Base-by-base conservation (phyloP, 2,113 vertebrate genomes). In the Plectropomus leopardus region DNA sequence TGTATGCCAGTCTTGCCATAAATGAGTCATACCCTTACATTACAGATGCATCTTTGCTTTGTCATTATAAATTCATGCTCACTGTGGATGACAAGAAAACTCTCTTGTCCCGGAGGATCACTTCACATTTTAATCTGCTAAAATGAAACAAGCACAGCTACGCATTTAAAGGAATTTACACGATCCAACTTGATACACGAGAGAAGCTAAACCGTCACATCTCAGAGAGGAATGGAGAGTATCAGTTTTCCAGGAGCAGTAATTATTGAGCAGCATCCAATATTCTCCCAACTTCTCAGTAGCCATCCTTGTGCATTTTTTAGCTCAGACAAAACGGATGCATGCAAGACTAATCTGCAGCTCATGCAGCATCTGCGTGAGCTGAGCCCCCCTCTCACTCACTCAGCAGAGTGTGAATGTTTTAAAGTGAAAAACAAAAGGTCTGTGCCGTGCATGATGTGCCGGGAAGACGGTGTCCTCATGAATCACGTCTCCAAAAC, bases 401-500 rank as follows among this genome's bases (percentile, higher is more conserved):
- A 44, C 59, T 72, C 86, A 86, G 74, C 73, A 48, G 82, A 85
- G 82, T 83, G 79, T 90, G 76, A 92, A 86, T 73, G 74, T 77
- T 90, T 84, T 73, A 63, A 80, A 80, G 50, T 36, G 15, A 40
- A 60, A 61, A 63, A 73, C 58, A 78, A 76, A 74, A 59, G 55
- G 44, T 54, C 60, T 77, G 54, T 14, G 65, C 54, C 24, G 76
- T 76, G 76, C 70, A 73, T 68, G 82, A 89, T 80, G 83, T 73
- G 78, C 83, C 14, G 48, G 72, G 48, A 88, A 87, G 84, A 70
- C 53, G 1, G 82, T 15, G 69, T 78, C 81, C 84, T 85, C 83
- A 91, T 90, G 84, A 90, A 91, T 93, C 91, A 87, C 82, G 80
- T 93, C 84, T 92, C 81, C 86, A 86, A 92, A 89, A 74, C 82